Base-by-base conservation (phyloP, 2,797 vertebrate species). In the Helicolenus hilgendorfi region DNA sequence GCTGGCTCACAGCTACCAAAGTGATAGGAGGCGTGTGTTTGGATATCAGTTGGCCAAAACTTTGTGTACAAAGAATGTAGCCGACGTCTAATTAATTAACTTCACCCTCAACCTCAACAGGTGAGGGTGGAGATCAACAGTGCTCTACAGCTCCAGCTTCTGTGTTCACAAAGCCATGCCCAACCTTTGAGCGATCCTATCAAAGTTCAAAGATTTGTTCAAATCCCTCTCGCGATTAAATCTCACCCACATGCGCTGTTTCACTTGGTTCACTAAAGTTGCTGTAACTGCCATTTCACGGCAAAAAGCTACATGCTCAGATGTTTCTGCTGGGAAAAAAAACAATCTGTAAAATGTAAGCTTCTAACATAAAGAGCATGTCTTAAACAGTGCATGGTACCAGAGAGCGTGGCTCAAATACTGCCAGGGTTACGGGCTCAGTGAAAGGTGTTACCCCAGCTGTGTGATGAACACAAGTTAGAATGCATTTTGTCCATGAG, bases 341-440 rank as follows among this genome's bases (percentile, higher is more conserved):
- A 11, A 36, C 29, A 60, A 77, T 14, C 13, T 49, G 13, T 8
- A 13, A n/a, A 49, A 49, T 53, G 11, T 29, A 55, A 31, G 22
- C 29, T n/a, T 63, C 7, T 22, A 63, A 72, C 26, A 15, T 14
- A 56, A 75, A 36, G 22, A 72, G 11, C 18, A 49, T 59, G 65
- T 55, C 69, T 77, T 77, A n/a, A 9, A 70, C 7, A 31, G 22
- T 11, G 14, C 45, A 31, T 8, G 56, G 72, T 29, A 33, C 62
- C 24, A 41, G n/a, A 36, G 49, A 73, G 24, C 53, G 8, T 68
- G 60, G 56, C 72, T 79, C 64, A 41, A 86, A 79, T 14, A 35
- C 71, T 73, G 38, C 18, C 72, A 77, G 35, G 9, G 5, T 45
- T 22, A n/a, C 6, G 27, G 79, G 77, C 68, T 82, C 72, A 75